Evolutionary conservation across 1,140 invertebrate species (phyloP).

Genomic region (Zaprionus ornatus): DNA sequence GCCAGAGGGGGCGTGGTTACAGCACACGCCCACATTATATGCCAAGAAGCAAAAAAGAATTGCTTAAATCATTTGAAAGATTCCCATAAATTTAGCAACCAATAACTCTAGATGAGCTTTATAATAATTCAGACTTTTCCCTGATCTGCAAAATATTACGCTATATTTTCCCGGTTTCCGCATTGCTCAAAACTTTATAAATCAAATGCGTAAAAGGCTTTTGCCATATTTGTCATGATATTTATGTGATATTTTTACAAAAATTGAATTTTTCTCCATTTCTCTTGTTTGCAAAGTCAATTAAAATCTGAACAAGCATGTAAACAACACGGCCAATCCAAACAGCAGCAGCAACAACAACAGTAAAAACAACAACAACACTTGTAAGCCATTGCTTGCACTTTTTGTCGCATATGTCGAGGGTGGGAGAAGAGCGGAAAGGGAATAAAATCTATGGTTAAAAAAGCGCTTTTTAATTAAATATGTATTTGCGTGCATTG

Average conservation of each 20-base stretch:
- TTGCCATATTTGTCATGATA: slow-evolving; percentile 28
- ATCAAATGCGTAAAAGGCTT: slow-evolving; percentile 2
- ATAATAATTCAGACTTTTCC: neutral
- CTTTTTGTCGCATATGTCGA: slow-evolving; percentile 25
- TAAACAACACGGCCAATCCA: slow-evolving; percentile 51
- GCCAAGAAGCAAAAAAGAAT: too few relatives aligned
- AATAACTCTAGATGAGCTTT: neutral
- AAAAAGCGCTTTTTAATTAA: slow-evolving; percentile 65
- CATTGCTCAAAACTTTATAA: neutral
- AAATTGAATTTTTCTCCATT: slow-evolving; percentile 12
- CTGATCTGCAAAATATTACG: neutral
- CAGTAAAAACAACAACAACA: slow-evolving; percentile 19
- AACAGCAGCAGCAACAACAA: slow-evolving; percentile 25
- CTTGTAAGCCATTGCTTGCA: slow-evolving; percentile 27
- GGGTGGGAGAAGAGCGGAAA: neutral
- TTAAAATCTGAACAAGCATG: slow-evolving; percentile 67
- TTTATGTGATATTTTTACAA: slow-evolving; percentile 30
- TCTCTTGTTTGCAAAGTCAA: slow-evolving; percentile 66
- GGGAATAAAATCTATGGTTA: slow-evolving; percentile 12
- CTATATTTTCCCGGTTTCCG: neutral
- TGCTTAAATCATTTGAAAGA: too few relatives aligned
- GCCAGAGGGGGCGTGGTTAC: neutral
- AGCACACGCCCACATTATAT: too few relatives aligned
- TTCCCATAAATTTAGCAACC: neutral
- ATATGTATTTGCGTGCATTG: slow-evolving; percentile 67